Evolutionary conservation across 64 coral and sea anemone genomes (phyloP), one percentile per base, ranked within the genome.

Genomic region (Pocillopora damicornis): DNA sequence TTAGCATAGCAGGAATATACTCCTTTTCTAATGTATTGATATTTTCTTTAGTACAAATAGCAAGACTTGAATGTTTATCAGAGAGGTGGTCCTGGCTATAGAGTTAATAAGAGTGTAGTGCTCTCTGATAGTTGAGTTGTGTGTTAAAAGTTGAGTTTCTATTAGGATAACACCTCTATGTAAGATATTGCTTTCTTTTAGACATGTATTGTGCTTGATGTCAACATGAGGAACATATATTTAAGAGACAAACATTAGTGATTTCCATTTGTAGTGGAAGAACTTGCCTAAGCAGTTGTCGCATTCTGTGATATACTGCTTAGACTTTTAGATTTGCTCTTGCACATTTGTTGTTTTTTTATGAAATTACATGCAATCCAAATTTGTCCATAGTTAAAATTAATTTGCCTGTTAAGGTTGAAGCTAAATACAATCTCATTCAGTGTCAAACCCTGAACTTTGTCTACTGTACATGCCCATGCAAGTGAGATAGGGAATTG

Each of bases 61-160:
- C 83, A 61, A 91, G 78, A 87, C 63, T 91, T 80, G 58, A 91
- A 91, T 87, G 87, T 74, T 80, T 91, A 67, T 91, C 82, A 86
- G 60, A 79, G 18, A 38, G 74, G 38, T 91, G 75, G 63, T 91
- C 81, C 86, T 91, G 89, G 23, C 59, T 74, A 86, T 86, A 81
- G 10, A 91, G 82, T 78, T 20, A 37, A 35, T 59, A 87, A 58
- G 90, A 82, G 35, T 79, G 13, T 59, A 87, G 57, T 18, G 26
- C 80, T 26, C 67, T 87, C 23, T 79, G 58, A 91, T 65, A 59
- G 22, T 58, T 73, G 90, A 92, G 23, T 92, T 15, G 42, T 77
- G 60, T 26, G 82, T 81, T 77, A 91, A 86, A 86, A 86, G 82
- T 71, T 86, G 89, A 91, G 83, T 92, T 87, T 92, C 90, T 68